phyloP scores from a whole-genome alignment of 2,888 invertebrate species.

The Lingula anatina region DNA sequence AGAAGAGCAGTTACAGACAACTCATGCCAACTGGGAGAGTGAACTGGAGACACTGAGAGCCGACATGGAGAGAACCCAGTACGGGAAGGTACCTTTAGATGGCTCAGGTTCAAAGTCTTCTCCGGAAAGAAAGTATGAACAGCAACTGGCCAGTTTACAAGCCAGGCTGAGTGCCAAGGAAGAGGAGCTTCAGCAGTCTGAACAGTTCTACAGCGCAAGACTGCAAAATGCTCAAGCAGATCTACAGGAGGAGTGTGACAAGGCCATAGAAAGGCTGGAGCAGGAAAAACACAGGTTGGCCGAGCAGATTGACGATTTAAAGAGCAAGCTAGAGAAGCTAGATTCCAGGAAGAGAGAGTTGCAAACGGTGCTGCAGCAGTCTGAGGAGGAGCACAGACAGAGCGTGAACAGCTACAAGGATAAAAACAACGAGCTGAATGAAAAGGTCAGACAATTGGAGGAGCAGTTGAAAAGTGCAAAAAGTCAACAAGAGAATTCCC shows the following conservation, averaged over 20 bases:
- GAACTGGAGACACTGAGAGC: constrained; percentile 11
- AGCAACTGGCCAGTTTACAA: no score
- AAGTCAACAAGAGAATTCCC: constrained; percentile 15
- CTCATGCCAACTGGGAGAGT: no score
- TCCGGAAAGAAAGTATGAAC: no score
- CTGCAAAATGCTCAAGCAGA: no score
- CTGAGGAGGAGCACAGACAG: constrained; percentile 21
- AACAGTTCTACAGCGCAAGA: no score
- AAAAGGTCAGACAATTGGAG: constrained; percentile 15
- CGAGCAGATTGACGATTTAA: constrained; percentile 13
- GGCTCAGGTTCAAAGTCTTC: no score
- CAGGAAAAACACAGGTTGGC: no score
- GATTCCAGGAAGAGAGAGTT: constrained; percentile 10
- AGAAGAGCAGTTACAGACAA: no score
- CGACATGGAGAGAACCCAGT: constrained; percentile 2
- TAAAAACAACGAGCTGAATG: constrained; percentile 16
- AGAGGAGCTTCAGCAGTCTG: no score
- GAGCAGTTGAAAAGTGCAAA: constrained; percentile 20
- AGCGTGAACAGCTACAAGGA: constrained; percentile 18
- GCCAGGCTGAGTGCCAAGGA: no score
- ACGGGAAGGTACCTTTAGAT: constrained; percentile 7
- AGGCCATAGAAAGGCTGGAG: no score
- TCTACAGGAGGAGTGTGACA: no score
- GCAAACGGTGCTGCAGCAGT: constrained; percentile 14
- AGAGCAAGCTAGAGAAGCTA: constrained; percentile 9